These are phyloP conservation scores for Lipotes vexillifer DNA, from an alignment of 2,113 vertebrate species.

Conservation along the genomic window DNA sequence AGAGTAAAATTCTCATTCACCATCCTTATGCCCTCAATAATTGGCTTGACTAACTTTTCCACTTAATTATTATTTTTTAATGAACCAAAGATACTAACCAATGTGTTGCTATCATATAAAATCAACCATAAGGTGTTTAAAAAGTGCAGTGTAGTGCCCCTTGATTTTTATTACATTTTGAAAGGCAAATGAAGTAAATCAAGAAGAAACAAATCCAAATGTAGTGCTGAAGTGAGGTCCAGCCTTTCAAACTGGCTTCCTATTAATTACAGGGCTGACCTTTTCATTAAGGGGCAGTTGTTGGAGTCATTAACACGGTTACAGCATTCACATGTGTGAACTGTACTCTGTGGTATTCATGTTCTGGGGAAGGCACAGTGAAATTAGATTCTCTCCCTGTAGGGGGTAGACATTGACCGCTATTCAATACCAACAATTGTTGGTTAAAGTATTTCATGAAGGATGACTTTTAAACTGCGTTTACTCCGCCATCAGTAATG, in stretches of 20 bases:
- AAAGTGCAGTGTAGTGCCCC: background rate
- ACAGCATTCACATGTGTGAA: slow-evolving; percentile 3
- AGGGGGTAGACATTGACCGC: slow-evolving; percentile 81
- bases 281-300: slow-evolving; percentile 65
- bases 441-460: slow-evolving; percentile 67
- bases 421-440: slow-evolving; percentile 73
- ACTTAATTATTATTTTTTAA: slow-evolving; percentile 1
- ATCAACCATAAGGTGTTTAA: background rate
- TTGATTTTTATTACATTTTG: slow-evolving; percentile 53
- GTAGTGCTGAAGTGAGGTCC: slow-evolving; percentile 52
- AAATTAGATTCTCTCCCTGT: slow-evolving; percentile 84
- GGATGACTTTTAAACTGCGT: slow-evolving; percentile 57
- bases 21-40: background rate
- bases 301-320: slow-evolving; percentile 65
- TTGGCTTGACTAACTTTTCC: background rate
- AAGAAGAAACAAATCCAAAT: slow-evolving; percentile 36
- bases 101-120: background rate
- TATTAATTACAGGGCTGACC: slow-evolving; percentile 76
- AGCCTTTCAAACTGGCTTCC: slow-evolving; percentile 67
- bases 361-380: slow-evolving; percentile 58
- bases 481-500: slow-evolving; percentile 50
- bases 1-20: slow-evolving; percentile 1
- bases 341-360: slow-evolving; percentile 49
- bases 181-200: slow-evolving; percentile 59
- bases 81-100: background rate